phyloP scores from a whole-genome alignment of 2,113 vertebrate genomes.

The Paracanthobrama guichenoti region DNA sequence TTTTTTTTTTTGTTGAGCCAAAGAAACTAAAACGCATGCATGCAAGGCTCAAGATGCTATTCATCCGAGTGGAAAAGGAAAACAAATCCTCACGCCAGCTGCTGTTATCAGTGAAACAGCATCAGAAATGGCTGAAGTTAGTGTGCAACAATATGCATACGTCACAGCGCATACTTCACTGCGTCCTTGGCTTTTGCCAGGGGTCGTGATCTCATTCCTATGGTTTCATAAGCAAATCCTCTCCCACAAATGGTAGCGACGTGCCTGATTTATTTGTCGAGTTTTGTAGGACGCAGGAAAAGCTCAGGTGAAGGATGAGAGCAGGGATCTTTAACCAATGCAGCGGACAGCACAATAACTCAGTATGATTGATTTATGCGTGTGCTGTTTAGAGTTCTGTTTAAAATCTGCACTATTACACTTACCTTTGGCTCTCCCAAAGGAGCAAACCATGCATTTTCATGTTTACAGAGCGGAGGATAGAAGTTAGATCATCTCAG shows the following conservation, averaged over 20 bases:
- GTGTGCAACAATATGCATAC: neutral
- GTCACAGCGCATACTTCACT: neutral
- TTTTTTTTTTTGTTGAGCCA: neutral
- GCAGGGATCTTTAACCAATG: conserved; percentile 58
- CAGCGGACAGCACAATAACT: conserved; percentile 65
- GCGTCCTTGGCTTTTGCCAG: conserved; percentile 39
- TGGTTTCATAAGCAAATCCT: conserved; percentile 53
- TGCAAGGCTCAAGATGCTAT: neutral
- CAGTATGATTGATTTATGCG: conserved; percentile 70
- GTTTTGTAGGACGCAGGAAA: conserved; percentile 64
- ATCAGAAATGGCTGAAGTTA: neutral
- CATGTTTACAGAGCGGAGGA: conserved; percentile 36
- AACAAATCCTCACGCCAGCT: neutral
- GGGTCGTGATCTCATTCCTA: conserved; percentile 40
- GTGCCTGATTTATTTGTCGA: conserved; percentile 62
- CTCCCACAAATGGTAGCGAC: conserved; percentile 1
- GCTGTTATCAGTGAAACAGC: conserved; percentile 1
- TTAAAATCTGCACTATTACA: conserved; percentile 39
- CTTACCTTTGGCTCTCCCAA: conserved; percentile 43
- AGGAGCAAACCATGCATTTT: conserved; percentile 39
- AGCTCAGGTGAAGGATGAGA: conserved; percentile 66
- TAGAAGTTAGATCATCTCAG: conserved; percentile 45
- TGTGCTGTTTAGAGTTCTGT: conserved; percentile 41
- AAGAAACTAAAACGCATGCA: conserved; percentile 17
- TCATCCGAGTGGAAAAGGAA: neutral